A percentile compares a stretch with the other conserved stretches of the same genome.
phyloP scores from a whole-genome alignment of 2,888 invertebrate species.

The Laspeyria flexula region DNA sequence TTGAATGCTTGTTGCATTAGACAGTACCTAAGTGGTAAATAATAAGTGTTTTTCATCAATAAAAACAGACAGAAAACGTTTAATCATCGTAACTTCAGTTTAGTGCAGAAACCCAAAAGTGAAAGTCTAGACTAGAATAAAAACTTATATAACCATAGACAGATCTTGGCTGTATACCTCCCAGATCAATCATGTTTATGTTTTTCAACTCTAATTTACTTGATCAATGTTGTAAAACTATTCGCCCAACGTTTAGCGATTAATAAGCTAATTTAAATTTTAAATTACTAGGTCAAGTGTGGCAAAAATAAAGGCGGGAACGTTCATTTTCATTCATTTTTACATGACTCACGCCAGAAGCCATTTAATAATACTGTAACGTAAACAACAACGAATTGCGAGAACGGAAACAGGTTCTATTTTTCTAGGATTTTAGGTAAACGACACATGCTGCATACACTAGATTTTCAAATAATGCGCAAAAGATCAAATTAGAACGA shows the following conservation, averaged over 20 bases:
- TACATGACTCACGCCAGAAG: conserved; percentile 59
- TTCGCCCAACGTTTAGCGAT: not conserved
- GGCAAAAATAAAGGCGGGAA: conserved; percentile 29
- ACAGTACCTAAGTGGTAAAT: too few species aligned
- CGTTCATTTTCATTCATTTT: conserved; percentile 49
- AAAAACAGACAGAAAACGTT: too few species aligned
- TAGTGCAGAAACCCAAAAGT: conserved; percentile 23
- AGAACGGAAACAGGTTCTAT: conserved; percentile 37
- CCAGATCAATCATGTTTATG: not conserved
- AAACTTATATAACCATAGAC: conserved; percentile 51
- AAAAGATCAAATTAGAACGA: conserved; percentile 59
- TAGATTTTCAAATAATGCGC: conserved; percentile 50
- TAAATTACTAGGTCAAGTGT: conserved; percentile 1
- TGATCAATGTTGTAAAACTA: not conserved
- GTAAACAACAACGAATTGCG: conserved; percentile 43
- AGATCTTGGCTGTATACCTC: conserved; percentile 30
- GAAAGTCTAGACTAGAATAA: conserved; percentile 47
- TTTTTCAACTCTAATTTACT: not conserved
- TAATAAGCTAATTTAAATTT: not conserved
- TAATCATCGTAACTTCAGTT: not conserved
- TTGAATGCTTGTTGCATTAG: too few species aligned
- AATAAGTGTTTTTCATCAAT: too few species aligned
- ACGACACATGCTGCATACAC: conserved; percentile 11
- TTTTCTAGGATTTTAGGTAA: conserved; percentile 16
- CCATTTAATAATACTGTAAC: conserved; percentile 45